Evolutionary conservation across 2,888 invertebrate species (phyloP), one percentile per base, ranked within the genome.

Genomic region (Drosophila crucigera): DNA sequence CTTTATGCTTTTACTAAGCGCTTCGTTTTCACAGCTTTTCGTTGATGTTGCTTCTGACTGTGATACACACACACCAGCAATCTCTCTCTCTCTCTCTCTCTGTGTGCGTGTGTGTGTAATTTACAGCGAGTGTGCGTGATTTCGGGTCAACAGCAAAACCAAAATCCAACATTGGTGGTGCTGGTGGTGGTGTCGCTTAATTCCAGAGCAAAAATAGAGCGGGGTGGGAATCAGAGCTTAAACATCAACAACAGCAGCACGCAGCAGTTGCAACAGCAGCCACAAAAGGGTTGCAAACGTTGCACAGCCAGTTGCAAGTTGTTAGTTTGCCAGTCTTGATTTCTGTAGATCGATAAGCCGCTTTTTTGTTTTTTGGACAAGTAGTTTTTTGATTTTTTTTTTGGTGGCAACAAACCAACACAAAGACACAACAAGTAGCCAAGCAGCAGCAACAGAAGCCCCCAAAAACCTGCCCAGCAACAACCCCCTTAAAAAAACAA

Each of bases 351-450:
- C 83, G 76, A 82, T 80, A 76, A 68, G 73, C 76, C 65, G 68
- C 64, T 47, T 25, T 25, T 25, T 25, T 25, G 56, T 64, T 72
- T 63, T 71, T 47, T 47, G 25, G 25, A 9, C 16, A 47, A n/a
- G 37, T 61, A 61, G 22, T 30, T 52, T n/a, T 37, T 37, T 16
- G 16, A 5, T 37, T 25, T 14, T 41, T 49, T 19, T 56, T 75
- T 55, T 72, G 65, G 53, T 56, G 59, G 68, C 55, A 33, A 41
- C 43, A 39, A 71, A 83, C 77, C 82, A 82, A 83, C 84, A 75
- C 82, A 76, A 78, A 87, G 88, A 83, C 86, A 89, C 91, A 91
- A 91, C 91, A 91, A 91, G 91, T 91, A 91, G 91, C 84, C 75
- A 76, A 77, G 73, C 76, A 80, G 76, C 63, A 53, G 68, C 55